Evolutionary conservation across 1,140 invertebrate genomes (phyloP), one percentile per base, ranked within the genome.

Genomic region (Belonocnema kinseyi): DNA sequence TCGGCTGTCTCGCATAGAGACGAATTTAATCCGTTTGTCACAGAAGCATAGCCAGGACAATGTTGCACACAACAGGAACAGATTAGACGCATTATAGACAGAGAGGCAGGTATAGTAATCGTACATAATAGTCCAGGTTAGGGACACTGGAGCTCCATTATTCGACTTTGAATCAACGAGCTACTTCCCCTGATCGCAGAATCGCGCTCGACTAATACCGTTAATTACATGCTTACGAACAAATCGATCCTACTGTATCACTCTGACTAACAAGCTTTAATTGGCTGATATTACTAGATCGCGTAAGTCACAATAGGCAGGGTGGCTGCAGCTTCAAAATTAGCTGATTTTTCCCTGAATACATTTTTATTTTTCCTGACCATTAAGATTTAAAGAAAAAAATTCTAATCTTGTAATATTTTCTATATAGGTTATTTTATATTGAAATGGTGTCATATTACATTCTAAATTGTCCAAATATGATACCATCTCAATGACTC

Each of bases 11-110:
- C 61, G 46, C 26, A 33, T n/a, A 21, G 33, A 66, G 21, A 66
- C 33, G 40, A 66, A 66, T 26, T 33, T 66, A 66, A 66, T 66
- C 61, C 61, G 61, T 66, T 66, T 66, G 61, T 66, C 61, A 3
- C 26, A n/a, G 61, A 33, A 13, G 61, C 14, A 66, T 40, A n/a
- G 61, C 14, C 3, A n/a, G 61, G 10, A 40, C 26, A 14, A 66
- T 66, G 61, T 66, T 40, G 33, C 16, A 19, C 61, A 40, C n/a
- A 66, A 66, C 61, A 33, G 61, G 11, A 66, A 2, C n/a, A 66
- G 61, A 66, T 66, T 33, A 66, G 26, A 7, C 61, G 46, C 26
- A 13, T 19, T 13, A 56, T 21, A 56, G 21, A 21, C 13, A 13
- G 26, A 19, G 54, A 16, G 26, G 56, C 10, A 33, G 40, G 58